Percentiles rank a stretch among this genome's conserved stretches.
Evolutionary conservation across 2,888 invertebrate species (phyloP).

Genomic region (Aphodius granarius): DNA sequence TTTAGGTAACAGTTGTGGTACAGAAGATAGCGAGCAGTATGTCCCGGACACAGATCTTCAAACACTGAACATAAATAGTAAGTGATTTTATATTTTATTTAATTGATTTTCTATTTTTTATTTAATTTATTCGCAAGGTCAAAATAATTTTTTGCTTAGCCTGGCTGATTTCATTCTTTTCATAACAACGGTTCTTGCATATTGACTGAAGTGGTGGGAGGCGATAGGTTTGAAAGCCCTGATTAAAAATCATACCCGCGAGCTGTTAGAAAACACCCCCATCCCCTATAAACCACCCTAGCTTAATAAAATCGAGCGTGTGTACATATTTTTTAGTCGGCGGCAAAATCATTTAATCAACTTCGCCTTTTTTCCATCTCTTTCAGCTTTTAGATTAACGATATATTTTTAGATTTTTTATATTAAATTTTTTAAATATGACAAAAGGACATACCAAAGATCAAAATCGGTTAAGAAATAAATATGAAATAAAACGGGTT

Average conservation of each 20-base stretch:
- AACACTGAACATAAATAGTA: conserved; percentile 36
- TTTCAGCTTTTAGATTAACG: no score
- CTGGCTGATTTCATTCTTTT: neutral
- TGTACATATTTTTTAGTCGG: neutral
- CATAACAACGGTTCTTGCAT: conserved; percentile 7
- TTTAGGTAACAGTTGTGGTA: conserved; percentile 58
- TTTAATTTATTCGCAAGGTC: no score
- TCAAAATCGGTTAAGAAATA: neutral
- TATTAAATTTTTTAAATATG: no score
- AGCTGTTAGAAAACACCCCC: neutral
- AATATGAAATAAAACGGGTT: neutral
- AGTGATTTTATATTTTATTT: neutral
- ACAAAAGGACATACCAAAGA: no score
- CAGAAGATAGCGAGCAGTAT: conserved; percentile 59
- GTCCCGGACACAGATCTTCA: conserved; percentile 53
- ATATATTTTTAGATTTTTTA: no score
- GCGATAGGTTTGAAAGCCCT: conserved; percentile 10
- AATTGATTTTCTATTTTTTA: no score
- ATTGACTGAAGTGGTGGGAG: conserved; percentile 23
- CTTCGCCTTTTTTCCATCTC: neutral
- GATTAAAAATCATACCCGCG: conserved; percentile 30
- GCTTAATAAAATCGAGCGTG: neutral
- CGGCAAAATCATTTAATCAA: neutral
- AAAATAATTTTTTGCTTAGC: no score
- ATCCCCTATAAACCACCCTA: neutral